These are phyloP conservation scores for Odocoileus virginianus DNA, from an alignment of 2,113 vertebrate species.

Conservation along the genomic window DNA sequence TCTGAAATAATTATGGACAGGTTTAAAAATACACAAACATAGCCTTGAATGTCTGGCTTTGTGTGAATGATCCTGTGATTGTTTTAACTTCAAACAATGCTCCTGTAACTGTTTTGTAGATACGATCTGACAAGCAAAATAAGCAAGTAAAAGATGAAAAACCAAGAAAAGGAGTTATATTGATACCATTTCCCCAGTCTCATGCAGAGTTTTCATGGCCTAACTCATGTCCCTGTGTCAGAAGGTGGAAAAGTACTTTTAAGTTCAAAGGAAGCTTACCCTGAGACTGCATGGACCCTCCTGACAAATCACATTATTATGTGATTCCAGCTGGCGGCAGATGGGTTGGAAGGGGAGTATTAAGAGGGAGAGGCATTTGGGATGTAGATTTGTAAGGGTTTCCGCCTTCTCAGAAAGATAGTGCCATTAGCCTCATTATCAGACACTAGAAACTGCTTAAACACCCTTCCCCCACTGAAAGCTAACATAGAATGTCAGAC, in stretches of 20 bases:
- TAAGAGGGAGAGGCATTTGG: not conserved
- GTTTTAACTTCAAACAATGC: conserved; percentile 56
- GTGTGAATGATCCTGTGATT: conserved; percentile 51
- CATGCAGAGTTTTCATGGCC: not conserved
- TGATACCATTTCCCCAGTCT: not conserved
- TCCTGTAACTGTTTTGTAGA: conserved; percentile 58
- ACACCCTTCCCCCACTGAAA: not conserved
- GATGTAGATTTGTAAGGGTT: not conserved
- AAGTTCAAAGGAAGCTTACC: conserved; percentile 5
- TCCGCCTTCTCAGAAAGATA: not conserved
- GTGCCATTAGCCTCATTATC: not conserved
- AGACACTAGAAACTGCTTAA: not conserved
- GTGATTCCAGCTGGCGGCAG: not conserved
- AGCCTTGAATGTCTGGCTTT: conserved; percentile 36
- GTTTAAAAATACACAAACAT: conserved; percentile 54
- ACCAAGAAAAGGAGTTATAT: not conserved
- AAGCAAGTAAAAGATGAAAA: conserved; percentile 46
- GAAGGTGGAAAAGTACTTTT: not conserved
- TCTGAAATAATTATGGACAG: conserved; percentile 40
- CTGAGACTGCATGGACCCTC: not conserved
- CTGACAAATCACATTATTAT: not conserved
- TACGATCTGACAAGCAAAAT: conserved; percentile 45
- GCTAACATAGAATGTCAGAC: not conserved
- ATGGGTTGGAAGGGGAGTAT: not conserved
- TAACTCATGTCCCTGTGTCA: not conserved